Conservation (phyloP, 2,797 vertebrate species). For the Sebastes vulpes region DNA sequence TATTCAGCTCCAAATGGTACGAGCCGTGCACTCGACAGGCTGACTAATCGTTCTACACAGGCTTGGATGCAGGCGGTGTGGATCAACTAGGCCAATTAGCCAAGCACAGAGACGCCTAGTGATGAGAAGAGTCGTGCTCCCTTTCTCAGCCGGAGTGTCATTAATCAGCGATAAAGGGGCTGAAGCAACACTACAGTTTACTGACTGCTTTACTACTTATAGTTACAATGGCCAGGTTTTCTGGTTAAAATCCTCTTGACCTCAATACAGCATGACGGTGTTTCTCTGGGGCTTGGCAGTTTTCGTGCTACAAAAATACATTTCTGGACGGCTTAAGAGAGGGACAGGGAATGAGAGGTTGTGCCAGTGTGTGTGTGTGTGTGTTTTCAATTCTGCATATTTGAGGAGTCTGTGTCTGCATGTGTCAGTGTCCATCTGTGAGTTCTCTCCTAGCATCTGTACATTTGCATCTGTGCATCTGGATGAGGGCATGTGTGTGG, state of each 20-base stretch:
- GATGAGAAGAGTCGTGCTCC: constrained; percentile 69
- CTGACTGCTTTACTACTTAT: constrained; percentile 28
- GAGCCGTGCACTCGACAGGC: constrained; percentile 53
- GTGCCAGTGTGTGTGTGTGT: not conserved
- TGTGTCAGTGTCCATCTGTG: constrained; percentile 18
- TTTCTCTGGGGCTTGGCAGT: constrained; percentile 62
- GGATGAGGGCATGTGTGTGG: not conserved
- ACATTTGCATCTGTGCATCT: constrained; percentile 20
- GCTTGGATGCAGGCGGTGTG: constrained; percentile 53
- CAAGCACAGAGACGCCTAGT: constrained; percentile 56
- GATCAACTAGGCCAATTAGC: constrained; percentile 80
- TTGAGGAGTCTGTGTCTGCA: constrained; percentile 10
- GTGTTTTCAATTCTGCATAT: constrained; percentile 5
- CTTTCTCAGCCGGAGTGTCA: constrained; percentile 55
- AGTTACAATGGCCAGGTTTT: constrained; percentile 52
- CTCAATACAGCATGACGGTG: constrained; percentile 67
- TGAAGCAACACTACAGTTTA: constrained; percentile 54
- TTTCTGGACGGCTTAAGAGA: constrained; percentile 47
- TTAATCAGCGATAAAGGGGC: constrained; percentile 76
- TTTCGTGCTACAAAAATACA: constrained; percentile 53
- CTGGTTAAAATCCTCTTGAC: constrained; percentile 71
- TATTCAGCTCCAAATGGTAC: constrained; percentile 59
- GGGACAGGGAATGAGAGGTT: constrained; percentile 20
- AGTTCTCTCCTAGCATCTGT: not conserved
- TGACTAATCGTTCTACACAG: constrained; percentile 67